Percentiles rank a stretch among this genome's conserved stretches.
Evolutionary conservation across 2,888 invertebrate genomes (phyloP).

Genomic region (Eugnorisma glareosa): DNA sequence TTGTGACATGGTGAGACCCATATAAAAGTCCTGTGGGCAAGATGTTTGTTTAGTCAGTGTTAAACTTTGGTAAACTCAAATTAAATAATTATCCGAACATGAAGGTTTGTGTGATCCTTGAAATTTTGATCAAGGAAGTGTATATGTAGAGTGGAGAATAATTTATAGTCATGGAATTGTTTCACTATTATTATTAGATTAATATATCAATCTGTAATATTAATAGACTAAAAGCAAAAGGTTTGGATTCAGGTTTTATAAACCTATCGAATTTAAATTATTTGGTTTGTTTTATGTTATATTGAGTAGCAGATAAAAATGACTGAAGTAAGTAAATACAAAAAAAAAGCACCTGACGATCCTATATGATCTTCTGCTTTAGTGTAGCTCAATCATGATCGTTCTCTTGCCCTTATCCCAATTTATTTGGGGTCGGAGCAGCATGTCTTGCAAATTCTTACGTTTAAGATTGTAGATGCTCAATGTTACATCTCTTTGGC

Average conservation of each 20-base stretch:
- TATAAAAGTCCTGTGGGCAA: constrained; percentile 46
- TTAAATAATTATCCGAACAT: constrained; percentile 47
- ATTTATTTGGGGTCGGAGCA: too few species aligned
- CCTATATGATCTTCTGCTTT: too few species aligned
- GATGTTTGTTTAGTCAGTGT: constrained; percentile 46
- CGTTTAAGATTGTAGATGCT: neutral
- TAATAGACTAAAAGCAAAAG: neutral
- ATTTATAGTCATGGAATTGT: neutral
- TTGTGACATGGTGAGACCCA: constrained; percentile 43
- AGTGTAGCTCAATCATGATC: too few species aligned
- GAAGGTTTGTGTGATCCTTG: neutral
- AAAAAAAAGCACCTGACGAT: too few species aligned
- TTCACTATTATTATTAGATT: neutral
- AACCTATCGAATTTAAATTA: too few species aligned
- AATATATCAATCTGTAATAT: neutral
- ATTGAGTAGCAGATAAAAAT: too few species aligned
- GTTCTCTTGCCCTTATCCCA: too few species aligned
- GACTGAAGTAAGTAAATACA: too few species aligned
- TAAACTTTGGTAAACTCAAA: constrained; percentile 50
- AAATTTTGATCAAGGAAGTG: neutral
- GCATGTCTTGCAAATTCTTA: neutral
- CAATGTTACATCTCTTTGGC: neutral
- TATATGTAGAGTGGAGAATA: neutral
- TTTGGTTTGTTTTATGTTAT: too few species aligned
- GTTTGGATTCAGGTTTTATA: neutral